Conservation (phyloP, 92 coral and sea anemone species). For the Epizoanthus illoricatus region DNA sequence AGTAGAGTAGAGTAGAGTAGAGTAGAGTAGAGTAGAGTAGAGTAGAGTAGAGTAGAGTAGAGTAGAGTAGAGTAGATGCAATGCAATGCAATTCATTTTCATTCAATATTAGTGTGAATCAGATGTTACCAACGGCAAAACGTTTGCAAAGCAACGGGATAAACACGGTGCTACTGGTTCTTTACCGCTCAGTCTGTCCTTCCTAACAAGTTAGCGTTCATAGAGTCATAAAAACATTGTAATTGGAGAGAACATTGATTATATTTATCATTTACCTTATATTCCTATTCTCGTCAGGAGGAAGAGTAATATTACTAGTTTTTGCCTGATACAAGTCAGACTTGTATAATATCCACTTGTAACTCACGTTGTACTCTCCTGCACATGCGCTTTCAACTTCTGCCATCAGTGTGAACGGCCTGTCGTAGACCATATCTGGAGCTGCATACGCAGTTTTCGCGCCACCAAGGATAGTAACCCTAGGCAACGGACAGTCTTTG, state of each 20-base stretch:
- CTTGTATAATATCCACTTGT: constrained; percentile 67
- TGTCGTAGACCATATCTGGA: constrained; percentile 55
- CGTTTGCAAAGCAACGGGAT: too few relatives aligned
- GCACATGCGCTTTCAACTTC: constrained; percentile 47
- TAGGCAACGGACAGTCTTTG: constrained; percentile 55
- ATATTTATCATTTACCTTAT: constrained; percentile 40
- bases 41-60: constrained; percentile 23
- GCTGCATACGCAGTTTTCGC: constrained; percentile 40
- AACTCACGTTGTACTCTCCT: constrained; percentile 39
- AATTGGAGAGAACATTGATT: neutral
- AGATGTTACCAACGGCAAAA: too few relatives aligned
- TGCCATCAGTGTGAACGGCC: constrained; percentile 63
- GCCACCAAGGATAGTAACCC: constrained; percentile 73
- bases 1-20: constrained; percentile 9
- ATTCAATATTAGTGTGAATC: too few relatives aligned
- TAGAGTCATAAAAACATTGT: too few relatives aligned
- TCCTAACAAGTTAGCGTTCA: too few relatives aligned
- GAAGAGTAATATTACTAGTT: constrained; percentile 50
- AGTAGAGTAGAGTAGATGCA: constrained; percentile 13
- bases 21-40: constrained; percentile 19
- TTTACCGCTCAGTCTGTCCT: too few relatives aligned
- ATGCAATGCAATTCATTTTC: neutral
- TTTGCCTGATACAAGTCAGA: constrained; percentile 54
- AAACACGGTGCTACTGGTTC: too few relatives aligned
- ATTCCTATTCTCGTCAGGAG: constrained; percentile 68